phyloP scores from a whole-genome alignment of 2,113 vertebrate genomes.

The Ophthalmotilapia sp. region DNA sequence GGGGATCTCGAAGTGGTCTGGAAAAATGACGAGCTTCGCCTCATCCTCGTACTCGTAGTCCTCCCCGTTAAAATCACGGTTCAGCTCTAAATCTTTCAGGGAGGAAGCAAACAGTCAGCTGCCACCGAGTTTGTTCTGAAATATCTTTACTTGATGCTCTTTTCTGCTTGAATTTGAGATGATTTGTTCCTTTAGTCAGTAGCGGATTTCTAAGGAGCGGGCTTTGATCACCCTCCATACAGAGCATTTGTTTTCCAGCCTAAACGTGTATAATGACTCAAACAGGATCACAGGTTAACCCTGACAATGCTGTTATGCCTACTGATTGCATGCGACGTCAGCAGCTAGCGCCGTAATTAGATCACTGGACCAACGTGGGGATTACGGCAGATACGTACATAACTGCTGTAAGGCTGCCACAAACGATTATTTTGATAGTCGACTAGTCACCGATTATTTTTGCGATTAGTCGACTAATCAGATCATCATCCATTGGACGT shows the following conservation, averaged over 20 bases:
- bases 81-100: conserved; percentile 89
- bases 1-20: conserved; percentile 97
- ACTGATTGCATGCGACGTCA: conserved; percentile 22
- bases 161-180: neutral
- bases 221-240: neutral
- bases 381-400: neutral
- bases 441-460: no score
- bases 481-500: no score
- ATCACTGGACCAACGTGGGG: conserved; percentile 35
- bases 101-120: conserved; percentile 50
- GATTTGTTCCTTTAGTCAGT: neutral
- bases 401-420: neutral
- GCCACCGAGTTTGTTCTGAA: neutral
- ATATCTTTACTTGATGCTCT: neutral
- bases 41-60: conserved; percentile 97
- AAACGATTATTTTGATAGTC: no score
- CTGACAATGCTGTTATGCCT: conserved; percentile 1
- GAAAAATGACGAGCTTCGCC: conserved; percentile 97
- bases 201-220: neutral
- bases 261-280: conserved; percentile 40
- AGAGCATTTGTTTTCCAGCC: neutral
- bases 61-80: conserved; percentile 86
- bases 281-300: conserved; percentile 15
- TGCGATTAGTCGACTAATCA: no score
- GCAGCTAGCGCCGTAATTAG: conserved; percentile 4